Evolutionary conservation across 2,113 vertebrate genomes (phyloP).

Genomic region (Myotis yumanensis): DNA sequence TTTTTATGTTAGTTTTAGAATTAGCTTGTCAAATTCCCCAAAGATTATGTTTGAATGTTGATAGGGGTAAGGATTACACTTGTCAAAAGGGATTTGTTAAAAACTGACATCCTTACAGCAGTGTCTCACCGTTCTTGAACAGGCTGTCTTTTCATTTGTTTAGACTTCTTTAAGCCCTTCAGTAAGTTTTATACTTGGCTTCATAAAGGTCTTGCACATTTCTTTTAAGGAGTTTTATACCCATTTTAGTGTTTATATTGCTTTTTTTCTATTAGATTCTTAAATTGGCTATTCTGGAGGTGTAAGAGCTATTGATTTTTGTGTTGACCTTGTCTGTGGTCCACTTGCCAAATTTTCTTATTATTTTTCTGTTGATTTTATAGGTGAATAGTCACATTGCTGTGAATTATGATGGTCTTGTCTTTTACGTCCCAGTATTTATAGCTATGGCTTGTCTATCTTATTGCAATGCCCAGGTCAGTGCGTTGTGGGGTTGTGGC

Average conservation of each 20-base stretch:
- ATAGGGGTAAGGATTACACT: not conserved
- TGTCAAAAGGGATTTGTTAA: not conserved
- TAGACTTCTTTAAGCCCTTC: slow-evolving; percentile 43
- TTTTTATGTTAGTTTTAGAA: not conserved
- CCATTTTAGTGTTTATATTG: slow-evolving; percentile 3
- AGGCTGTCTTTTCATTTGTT: not conserved
- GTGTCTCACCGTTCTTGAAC: not conserved
- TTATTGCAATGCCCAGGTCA: not conserved
- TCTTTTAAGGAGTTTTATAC: slow-evolving; percentile 52
- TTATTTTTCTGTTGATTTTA: slow-evolving; percentile 31
- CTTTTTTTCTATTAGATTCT: slow-evolving; percentile 51
- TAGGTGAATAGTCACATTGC: slow-evolving; percentile 12
- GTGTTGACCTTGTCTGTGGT: slow-evolving; percentile 42
- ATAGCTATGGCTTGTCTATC: not conserved
- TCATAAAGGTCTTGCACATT: slow-evolving; percentile 45
- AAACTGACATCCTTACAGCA: not conserved
- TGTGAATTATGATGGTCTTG: not conserved
- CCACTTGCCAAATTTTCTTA: not conserved
- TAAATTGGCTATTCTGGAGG: slow-evolving; percentile 51
- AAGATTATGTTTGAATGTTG: not conserved
- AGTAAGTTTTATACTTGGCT: slow-evolving; percentile 57
- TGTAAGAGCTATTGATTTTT: slow-evolving; percentile 49
- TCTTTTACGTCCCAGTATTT: not conserved
- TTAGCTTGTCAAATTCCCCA: not conserved
- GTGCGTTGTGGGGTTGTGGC: not conserved